Conservation (phyloP, 2,888 invertebrate genomes). For the Eupithecia dodoneata region DNA sequence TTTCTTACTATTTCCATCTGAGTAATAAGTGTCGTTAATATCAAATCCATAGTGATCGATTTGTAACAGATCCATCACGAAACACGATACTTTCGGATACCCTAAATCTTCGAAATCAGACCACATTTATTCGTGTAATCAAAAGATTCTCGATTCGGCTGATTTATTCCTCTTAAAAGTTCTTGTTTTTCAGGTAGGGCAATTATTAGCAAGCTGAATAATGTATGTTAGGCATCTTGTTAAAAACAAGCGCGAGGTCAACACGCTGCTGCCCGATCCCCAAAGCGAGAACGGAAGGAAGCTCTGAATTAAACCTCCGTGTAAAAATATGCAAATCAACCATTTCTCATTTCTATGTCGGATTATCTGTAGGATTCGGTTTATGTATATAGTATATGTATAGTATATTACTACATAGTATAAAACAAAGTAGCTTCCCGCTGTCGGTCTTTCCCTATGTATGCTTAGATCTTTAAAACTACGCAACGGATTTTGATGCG, state of each 20-base stretch:
- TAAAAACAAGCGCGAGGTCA: conserved; percentile 51
- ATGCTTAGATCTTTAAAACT: too few species aligned
- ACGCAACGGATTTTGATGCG: too few species aligned
- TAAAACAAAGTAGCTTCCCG: too few species aligned
- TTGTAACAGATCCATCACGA: neutral
- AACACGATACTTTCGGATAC: neutral
- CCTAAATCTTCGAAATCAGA: neutral
- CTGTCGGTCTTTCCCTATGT: too few species aligned
- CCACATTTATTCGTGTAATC: neutral
- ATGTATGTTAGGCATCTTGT: conserved; percentile 40
- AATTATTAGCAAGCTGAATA: conserved; percentile 43
- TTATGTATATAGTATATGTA: neutral
- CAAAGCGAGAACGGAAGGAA: conserved; percentile 41
- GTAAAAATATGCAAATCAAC: conserved; percentile 45
- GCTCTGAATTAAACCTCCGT: conserved; percentile 37
- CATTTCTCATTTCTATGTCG: conserved; percentile 27
- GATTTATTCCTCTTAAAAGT: conserved; percentile 15
- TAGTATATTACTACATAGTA: too few species aligned
- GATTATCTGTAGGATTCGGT: conserved; percentile 34
- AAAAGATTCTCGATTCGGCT: neutral
- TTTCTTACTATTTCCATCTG: neutral
- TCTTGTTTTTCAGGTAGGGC: conserved; percentile 21
- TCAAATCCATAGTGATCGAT: neutral
- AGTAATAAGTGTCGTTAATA: neutral
- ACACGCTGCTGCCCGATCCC: conserved; percentile 28